Base-by-base conservation (phyloP, 2,888 invertebrate genomes). In the Pollenia griseotomentosa region DNA sequence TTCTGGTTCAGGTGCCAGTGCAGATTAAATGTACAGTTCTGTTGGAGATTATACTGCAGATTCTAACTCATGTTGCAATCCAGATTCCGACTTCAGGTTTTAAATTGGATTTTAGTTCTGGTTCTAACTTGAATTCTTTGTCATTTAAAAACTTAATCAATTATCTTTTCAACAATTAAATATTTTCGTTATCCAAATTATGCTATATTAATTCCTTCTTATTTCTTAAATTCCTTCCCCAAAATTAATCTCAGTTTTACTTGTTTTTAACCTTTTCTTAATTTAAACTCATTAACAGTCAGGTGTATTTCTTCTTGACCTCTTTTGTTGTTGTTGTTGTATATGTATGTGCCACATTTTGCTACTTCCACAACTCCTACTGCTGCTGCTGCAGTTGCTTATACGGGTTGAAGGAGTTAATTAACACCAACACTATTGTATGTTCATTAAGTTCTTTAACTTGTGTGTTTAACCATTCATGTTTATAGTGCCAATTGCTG, bases 401-500 rank as follows among this genome's bases (percentile, higher is more conserved):
- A 73, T 71, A 71, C 23, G 46, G 71, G 23, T 59, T 59, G 14
- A 61, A 42, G 42, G 1, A 42, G 40, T 46, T 65, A 63, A 63
- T 63, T 65, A 65, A 19, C 65, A n/a, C 19, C 16, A 46, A 65
- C 46, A 65, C 12, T 53, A 68, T 61, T 83, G 82, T 75, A 53
- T 59, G 68, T 53, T 61, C 44, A 75, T 75, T 75, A 75, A 46
- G 6, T 46, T 7, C 65, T 23, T 46, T 65, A 19, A 19, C 46
- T 23, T 12, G 44, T 68, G 61, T 81, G 65, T 46, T 75, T 16
- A 68, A 53, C 59, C 61, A 42, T 53, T 61, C 33, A 51, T 74
- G 51, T 53, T 66, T 44, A 74, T 51, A 74, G 68, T 53, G 82
- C 65, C 73, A 81, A 73, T n/a, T 79, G 70, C 61, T 51, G 14